phyloP scores from a whole-genome alignment of 2,113 vertebrate species.

The Macaca mulatta region DNA sequence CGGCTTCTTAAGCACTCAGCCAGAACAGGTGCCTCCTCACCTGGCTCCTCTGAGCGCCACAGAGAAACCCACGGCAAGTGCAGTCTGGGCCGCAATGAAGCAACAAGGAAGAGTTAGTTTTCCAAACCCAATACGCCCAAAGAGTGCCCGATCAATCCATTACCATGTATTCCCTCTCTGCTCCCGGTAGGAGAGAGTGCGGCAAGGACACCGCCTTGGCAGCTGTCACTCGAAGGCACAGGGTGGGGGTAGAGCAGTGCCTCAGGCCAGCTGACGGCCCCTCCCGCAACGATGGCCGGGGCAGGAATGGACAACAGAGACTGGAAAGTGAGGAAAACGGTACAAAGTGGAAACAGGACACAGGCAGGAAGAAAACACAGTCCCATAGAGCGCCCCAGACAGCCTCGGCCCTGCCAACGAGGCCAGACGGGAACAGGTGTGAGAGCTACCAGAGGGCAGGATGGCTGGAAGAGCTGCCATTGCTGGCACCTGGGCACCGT shows the following conservation, averaged over 20 bases:
- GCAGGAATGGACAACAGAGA: not conserved
- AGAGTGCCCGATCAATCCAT: accelerated
- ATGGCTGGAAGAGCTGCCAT: too few relatives aligned
- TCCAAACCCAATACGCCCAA: not conserved
- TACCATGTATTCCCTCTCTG: not conserved
- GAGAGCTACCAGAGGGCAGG: too few relatives aligned
- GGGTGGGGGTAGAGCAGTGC: not conserved
- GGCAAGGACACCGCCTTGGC: accelerated
- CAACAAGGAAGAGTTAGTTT: not conserved
- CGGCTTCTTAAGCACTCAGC: not conserved
- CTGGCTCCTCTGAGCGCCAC: not conserved
- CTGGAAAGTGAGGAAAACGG: not conserved
- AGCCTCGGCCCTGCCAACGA: not conserved
- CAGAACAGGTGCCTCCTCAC: not conserved
- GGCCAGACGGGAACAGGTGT: not conserved
- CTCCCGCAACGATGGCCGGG: accelerated
- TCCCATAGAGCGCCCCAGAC: too few relatives aligned
- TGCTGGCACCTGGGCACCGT: not conserved
- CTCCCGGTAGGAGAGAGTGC: not conserved
- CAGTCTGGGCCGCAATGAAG: accelerated
- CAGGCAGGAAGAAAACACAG: not conserved
- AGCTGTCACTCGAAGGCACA: not conserved
- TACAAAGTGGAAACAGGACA: not conserved
- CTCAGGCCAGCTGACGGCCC: not conserved
- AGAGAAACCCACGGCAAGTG: not conserved